Conservation (phyloP, 2,797 vertebrate genomes). For the Etheostoma perlongum region DNA sequence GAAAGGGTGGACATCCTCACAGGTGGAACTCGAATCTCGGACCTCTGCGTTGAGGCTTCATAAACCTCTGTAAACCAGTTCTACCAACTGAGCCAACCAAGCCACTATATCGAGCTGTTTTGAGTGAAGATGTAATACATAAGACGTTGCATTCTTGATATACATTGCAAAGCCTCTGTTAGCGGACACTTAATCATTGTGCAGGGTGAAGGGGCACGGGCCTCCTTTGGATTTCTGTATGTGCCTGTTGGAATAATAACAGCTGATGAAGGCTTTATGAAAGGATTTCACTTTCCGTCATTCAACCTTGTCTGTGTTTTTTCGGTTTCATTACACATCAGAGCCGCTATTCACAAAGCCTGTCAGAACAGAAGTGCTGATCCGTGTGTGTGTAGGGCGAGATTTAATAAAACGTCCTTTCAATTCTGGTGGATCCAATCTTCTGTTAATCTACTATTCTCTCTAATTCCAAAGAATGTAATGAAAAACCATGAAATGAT, state of each 20-base stretch:
- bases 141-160: not conserved
- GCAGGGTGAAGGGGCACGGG: not conserved
- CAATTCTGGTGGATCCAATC: slow-evolving; percentile 35
- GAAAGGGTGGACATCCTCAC: no score
- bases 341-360: slow-evolving; percentile 38
- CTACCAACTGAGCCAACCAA: no score
- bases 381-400: slow-evolving; percentile 23
- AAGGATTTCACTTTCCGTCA: slow-evolving; percentile 65
- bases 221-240: not conserved
- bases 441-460: slow-evolving; percentile 56
- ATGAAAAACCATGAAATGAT: slow-evolving; percentile 34
- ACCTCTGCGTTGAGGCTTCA: no score
- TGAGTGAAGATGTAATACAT: not conserved
- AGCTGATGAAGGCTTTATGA: slow-evolving; percentile 50
- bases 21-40: no score
- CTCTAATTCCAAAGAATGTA: slow-evolving; percentile 38
- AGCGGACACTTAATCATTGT: not conserved
- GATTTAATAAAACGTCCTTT: slow-evolving; percentile 52
- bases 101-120: not conserved
- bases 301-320: slow-evolving; percentile 50
- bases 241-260: slow-evolving; percentile 26
- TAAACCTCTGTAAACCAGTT: no score
- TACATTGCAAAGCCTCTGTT: not conserved
- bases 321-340: slow-evolving; percentile 56
- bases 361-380: slow-evolving; percentile 55